Percentiles rank a stretch among this genome's conserved stretches.
These are phyloP conservation scores for Ailurus styani DNA, from an alignment of 2,113 vertebrate species.

Conservation along the genomic window DNA sequence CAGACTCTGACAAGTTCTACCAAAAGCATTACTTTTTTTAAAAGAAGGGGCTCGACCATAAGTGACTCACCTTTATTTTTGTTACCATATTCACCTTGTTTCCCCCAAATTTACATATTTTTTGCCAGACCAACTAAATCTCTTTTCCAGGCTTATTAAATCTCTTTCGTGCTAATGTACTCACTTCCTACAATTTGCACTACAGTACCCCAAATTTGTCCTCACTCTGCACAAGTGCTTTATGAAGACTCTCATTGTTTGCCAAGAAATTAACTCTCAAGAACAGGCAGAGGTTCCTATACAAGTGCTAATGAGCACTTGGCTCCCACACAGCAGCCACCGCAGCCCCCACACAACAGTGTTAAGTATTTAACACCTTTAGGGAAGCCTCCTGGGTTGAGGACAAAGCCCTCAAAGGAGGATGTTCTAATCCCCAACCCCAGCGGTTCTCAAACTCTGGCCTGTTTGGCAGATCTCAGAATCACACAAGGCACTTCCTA, in stretches of 20 bases:
- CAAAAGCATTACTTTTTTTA: neutral
- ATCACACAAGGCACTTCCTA: neutral
- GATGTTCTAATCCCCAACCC: neutral
- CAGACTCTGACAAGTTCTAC: neutral
- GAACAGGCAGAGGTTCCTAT: conserved; percentile 55
- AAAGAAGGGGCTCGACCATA: neutral
- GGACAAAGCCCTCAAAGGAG: neutral
- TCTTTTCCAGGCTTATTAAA: conserved; percentile 40
- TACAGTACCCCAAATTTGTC: conserved; percentile 60
- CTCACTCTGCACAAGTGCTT: conserved; percentile 50
- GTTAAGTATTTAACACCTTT: conserved; percentile 63
- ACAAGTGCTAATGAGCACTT: conserved; percentile 63
- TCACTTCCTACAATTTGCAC: conserved; percentile 54
- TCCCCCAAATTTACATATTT: neutral
- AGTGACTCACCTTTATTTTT: neutral
- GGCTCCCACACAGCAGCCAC: conserved; percentile 6
- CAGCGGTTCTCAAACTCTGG: neutral
- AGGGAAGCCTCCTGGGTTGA: neutral
- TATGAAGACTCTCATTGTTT: conserved; percentile 53
- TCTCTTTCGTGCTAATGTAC: conserved; percentile 30
- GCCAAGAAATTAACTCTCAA: conserved; percentile 69
- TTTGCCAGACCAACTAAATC: neutral
- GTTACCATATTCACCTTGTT: neutral
- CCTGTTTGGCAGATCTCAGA: neutral
- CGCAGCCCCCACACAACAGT: conserved; percentile 35